Conservation (phyloP, 2,797 vertebrate genomes). For the Lepus oiostolus region DNA sequence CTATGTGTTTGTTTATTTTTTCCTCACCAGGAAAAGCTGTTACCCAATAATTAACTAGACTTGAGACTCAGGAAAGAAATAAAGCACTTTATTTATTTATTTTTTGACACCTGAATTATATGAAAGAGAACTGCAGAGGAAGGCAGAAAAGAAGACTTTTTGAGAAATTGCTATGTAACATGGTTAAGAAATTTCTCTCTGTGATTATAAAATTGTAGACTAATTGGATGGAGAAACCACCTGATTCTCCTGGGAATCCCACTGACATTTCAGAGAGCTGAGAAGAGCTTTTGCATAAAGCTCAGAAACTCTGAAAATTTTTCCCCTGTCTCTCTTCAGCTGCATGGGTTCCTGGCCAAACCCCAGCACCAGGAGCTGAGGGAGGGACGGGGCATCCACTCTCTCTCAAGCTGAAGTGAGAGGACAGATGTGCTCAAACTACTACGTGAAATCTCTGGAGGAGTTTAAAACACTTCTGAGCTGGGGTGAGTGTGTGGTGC, state of each 20-base stretch:
- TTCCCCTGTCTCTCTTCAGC: neutral
- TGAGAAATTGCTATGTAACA: neutral
- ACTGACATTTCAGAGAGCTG: slow-evolving; percentile 42
- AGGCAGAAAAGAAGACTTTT: neutral
- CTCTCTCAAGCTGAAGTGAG: slow-evolving; percentile 15
- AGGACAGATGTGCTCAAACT: slow-evolving; percentile 15
- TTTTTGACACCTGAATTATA: neutral
- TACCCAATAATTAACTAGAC: slow-evolving; percentile 52
- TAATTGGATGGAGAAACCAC: slow-evolving; percentile 22
- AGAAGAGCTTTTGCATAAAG: neutral
- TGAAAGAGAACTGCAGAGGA: slow-evolving; percentile 19
- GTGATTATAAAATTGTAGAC: slow-evolving; percentile 50
- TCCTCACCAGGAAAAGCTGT: neutral
- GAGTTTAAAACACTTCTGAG: neutral
- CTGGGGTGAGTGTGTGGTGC: too few relatives aligned
- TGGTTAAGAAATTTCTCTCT: slow-evolving; percentile 60
- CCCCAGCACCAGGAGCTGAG: slow-evolving; percentile 22
- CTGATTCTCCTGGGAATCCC: slow-evolving; percentile 9
- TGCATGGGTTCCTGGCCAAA: slow-evolving; percentile 43
- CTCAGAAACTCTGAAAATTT: slow-evolving; percentile 8
- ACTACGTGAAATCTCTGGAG: slow-evolving; percentile 20
- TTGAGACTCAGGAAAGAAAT: neutral
- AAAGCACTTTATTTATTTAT: slow-evolving; percentile 11
- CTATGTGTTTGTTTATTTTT: slow-evolving; percentile 17
- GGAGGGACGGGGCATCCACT: neutral